A percentile compares a stretch with the other conserved stretches of the same genome.
Evolutionary conservation across 2,113 vertebrate genomes (phyloP).

Genomic region (Otocyon megalotis): DNA sequence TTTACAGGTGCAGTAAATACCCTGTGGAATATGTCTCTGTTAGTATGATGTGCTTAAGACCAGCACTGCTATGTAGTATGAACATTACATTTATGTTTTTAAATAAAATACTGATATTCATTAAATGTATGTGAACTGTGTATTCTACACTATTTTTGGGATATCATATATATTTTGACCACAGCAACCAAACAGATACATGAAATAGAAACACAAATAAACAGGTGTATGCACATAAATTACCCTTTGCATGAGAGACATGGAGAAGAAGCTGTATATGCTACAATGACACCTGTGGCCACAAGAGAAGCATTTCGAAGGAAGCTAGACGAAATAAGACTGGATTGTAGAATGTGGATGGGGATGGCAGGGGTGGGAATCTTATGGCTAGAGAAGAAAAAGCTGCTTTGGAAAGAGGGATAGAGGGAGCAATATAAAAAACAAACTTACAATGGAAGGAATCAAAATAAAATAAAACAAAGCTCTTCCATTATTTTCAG

Average conservation of each 20-base stretch:
- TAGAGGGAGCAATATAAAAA: conserved; percentile 64
- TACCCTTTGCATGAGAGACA: background rate
- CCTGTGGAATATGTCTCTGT: background rate
- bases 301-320: conserved; percentile 3
- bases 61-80: background rate
- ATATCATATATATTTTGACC: background rate
- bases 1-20: background rate
- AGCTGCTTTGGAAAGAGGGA: conserved; percentile 32
- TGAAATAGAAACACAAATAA: background rate
- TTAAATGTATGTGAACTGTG: background rate
- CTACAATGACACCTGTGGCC: background rate
- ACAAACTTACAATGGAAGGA: conserved; percentile 58
- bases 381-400: conserved; percentile 1
- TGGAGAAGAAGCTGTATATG: fast-evolving
- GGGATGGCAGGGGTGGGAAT: background rate
- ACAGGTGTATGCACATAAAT: background rate
- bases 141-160: background rate
- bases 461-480: conserved; percentile 73
- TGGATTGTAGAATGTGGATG: background rate
- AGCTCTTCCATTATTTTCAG: conserved; percentile 63
- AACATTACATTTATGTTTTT: background rate
- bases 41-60: background rate
- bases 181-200: background rate
- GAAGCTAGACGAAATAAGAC: background rate
- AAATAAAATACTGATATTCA: background rate